Percentiles rank a stretch among this genome's conserved stretches.
Conservation (phyloP, 1,140 invertebrate species). For the Hycleus cichorii region DNA sequence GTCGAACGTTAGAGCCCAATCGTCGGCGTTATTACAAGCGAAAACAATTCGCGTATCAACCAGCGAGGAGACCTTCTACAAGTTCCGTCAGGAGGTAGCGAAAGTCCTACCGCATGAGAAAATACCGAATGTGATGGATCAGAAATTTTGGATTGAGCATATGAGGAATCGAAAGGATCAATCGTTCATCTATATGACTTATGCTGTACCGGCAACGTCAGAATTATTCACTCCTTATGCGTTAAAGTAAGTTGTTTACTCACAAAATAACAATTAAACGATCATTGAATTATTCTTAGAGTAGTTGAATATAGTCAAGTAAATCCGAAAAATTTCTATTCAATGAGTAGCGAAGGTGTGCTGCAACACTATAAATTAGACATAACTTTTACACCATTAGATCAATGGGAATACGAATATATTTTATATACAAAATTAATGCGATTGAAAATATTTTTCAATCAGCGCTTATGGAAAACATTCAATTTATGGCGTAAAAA, state of each 20-base stretch:
- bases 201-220: conserved; percentile 57
- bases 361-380: conserved; percentile 57
- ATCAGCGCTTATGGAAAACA: conserved; percentile 68
- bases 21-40: too few relatives aligned
- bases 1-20: too few relatives aligned
- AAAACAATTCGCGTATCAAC: too few relatives aligned
- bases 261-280: background rate
- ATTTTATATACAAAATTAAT: conserved; percentile 57
- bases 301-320: conserved; percentile 53
- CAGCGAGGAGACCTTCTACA: too few relatives aligned
- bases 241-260: conserved; percentile 42
- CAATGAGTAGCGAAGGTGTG: conserved; percentile 60
- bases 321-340: conserved; percentile 56
- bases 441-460: conserved; percentile 63
- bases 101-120: conserved; percentile 19
- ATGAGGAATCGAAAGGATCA: conserved; percentile 44
- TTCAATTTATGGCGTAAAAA: conserved; percentile 74
- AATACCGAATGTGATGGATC: conserved; percentile 39
- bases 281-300: conserved; percentile 38
- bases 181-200: conserved; percentile 61
- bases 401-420: conserved; percentile 65
- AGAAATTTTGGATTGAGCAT: conserved; percentile 48
- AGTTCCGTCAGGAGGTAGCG: too few relatives aligned
- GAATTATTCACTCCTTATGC: conserved; percentile 63
- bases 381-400: conserved; percentile 59